Conservation (phyloP, 2,797 vertebrate species). For the Glossophaga mutica region DNA sequence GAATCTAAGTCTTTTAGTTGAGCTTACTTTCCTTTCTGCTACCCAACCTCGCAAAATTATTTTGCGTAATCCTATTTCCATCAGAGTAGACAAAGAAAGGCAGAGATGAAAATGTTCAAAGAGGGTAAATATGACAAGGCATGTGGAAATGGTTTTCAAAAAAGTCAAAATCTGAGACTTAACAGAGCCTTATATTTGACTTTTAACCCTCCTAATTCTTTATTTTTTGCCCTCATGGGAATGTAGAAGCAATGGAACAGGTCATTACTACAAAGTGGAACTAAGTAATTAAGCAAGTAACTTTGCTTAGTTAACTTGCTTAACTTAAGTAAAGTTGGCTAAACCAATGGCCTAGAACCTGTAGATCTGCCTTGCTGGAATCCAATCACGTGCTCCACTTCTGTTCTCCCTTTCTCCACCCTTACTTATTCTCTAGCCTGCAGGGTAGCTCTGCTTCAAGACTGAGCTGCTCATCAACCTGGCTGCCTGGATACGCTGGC, state of each 20-base stretch:
- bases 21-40: conserved; percentile 11
- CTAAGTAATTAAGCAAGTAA: neutral
- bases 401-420: neutral
- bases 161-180: neutral
- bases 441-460: neutral
- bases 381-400: neutral
- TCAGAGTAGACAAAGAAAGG: neutral
- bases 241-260: neutral
- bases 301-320: neutral
- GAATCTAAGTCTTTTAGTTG: neutral
- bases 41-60: neutral
- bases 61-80: neutral
- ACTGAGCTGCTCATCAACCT: neutral
- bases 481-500: neutral
- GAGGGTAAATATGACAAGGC: neutral
- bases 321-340: neutral
- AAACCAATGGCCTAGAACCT: neutral
- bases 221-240: neutral
- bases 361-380: neutral
- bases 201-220: neutral
- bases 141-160: neutral
- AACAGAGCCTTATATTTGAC: neutral
- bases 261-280: neutral
- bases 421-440: neutral
- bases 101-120: neutral